These are phyloP conservation scores for Oscheius sp. DNA, from an alignment of 1,140 invertebrate species.

Conservation along the genomic window DNA sequence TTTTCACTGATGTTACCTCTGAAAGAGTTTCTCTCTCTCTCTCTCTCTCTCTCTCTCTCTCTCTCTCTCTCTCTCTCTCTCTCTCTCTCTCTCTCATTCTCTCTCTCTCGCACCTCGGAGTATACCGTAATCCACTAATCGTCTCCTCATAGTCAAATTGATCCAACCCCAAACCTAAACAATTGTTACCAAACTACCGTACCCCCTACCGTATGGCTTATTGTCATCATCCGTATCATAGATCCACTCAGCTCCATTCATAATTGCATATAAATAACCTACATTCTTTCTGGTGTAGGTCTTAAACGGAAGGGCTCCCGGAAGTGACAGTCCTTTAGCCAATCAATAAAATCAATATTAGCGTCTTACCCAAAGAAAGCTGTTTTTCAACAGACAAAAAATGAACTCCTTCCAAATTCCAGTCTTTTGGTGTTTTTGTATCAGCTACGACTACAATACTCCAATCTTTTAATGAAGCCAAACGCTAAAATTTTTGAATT, in stretches of 20 bases:
- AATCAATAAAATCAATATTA: neutral
- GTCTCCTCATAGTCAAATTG: conserved; percentile 19
- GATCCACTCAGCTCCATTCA: conserved; percentile 56
- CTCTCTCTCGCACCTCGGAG: conserved; percentile 49
- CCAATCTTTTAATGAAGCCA: conserved; percentile 47
- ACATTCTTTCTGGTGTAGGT: conserved; percentile 48
- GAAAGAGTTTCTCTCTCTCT: too few species aligned
- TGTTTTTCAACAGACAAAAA: conserved; percentile 42
- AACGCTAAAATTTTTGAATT: conserved; percentile 10
- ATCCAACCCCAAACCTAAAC: conserved; percentile 27
- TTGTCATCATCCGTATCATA: conserved; percentile 62
- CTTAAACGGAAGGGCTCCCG: conserved; percentile 40
- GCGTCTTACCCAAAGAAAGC: conserved; percentile 31
- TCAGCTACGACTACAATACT: conserved; percentile 55
- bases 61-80: too few species aligned
- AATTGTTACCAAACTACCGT: neutral
- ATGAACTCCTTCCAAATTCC: conserved; percentile 39
- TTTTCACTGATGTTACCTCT: conserved; percentile 1
- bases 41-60: too few species aligned
- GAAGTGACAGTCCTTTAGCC: neutral
- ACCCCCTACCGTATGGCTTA: conserved; percentile 37
- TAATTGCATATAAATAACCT: conserved; percentile 52
- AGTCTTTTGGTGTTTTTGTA: conserved; percentile 51
- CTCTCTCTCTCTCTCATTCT: too few species aligned
- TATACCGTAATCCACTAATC: conserved; percentile 17